These are phyloP conservation scores for Buteo buteo DNA, from an alignment of 2,113 vertebrate genomes.

Conservation along the genomic window DNA sequence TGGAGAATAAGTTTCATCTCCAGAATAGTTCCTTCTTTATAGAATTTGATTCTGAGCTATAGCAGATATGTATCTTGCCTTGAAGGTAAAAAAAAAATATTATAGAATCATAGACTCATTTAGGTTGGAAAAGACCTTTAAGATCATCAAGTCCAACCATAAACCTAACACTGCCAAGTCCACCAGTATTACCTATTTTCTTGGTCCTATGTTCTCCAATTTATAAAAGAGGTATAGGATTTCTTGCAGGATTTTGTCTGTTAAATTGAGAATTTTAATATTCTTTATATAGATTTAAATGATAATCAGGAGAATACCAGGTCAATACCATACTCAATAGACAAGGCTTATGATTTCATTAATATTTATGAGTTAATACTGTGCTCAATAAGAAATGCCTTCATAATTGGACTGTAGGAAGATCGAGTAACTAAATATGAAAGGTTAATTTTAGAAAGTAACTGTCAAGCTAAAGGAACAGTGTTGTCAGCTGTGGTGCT, in stretches of 20 bases:
- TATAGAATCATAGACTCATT: not conserved
- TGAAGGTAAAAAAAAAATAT: not conserved
- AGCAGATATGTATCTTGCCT: not conserved
- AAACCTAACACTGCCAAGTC: not conserved
- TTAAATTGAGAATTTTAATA: not conserved
- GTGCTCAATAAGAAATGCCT: conserved; percentile 4
- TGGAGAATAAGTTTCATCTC: not conserved
- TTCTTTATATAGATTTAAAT: not conserved
- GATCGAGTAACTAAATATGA: conserved; percentile 35
- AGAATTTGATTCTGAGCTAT: not conserved
- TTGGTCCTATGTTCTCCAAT: not conserved
- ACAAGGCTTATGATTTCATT: conserved; percentile 7
- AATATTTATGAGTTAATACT: conserved; percentile 35
- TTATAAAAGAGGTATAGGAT: not conserved
- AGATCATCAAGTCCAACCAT: not conserved
- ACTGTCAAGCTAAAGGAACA: conserved; percentile 31
- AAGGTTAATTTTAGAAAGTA: conserved; percentile 51
- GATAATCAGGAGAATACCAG: not conserved
- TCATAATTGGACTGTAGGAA: conserved; percentile 35
- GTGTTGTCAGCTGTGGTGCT: conserved; percentile 22
- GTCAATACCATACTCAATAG: not conserved
- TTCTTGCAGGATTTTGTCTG: not conserved
- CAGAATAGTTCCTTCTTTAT: not conserved
- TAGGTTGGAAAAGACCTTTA: not conserved
- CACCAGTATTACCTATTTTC: not conserved